phyloP scores from a whole-genome alignment of 2,888 invertebrate genomes.

The Papilio protenor region DNA sequence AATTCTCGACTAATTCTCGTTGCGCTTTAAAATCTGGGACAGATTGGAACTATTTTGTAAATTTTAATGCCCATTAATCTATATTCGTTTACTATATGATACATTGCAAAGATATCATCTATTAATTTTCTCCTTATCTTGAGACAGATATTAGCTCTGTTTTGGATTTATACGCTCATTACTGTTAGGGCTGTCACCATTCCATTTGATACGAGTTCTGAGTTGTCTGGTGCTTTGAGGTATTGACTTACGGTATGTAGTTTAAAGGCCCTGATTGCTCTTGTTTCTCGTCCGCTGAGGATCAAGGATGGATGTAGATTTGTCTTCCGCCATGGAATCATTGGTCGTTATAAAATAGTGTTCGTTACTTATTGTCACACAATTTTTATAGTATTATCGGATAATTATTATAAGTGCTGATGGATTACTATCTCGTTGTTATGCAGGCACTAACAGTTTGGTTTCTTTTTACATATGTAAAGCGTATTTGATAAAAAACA shows the following conservation, averaged over 20 bases:
- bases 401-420: constrained; percentile 22
- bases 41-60: constrained; percentile 67
- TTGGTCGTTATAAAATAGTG: no score
- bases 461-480: neutral
- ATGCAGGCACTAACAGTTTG: constrained; percentile 6
- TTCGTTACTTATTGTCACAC: neutral
- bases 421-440: constrained; percentile 27
- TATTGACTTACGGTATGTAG: neutral
- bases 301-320: neutral
- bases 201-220: neutral
- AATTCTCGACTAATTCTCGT: constrained; percentile 58
- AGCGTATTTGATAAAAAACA: no score
- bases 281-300: no score
- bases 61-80: constrained; percentile 66
- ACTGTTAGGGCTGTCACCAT: constrained; percentile 21
- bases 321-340: neutral
- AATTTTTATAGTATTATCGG: neutral
- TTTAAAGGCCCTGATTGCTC: neutral
- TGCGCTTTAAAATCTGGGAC: constrained; percentile 57
- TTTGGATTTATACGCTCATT: constrained; percentile 40
- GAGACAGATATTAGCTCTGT: constrained; percentile 43
- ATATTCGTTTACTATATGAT: constrained; percentile 50
- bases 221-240: neutral
- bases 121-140: constrained; percentile 35
- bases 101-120: constrained; percentile 20